These are phyloP conservation scores for Anableps anableps DNA, from an alignment of 2,797 vertebrate species.

Conservation along the genomic window DNA sequence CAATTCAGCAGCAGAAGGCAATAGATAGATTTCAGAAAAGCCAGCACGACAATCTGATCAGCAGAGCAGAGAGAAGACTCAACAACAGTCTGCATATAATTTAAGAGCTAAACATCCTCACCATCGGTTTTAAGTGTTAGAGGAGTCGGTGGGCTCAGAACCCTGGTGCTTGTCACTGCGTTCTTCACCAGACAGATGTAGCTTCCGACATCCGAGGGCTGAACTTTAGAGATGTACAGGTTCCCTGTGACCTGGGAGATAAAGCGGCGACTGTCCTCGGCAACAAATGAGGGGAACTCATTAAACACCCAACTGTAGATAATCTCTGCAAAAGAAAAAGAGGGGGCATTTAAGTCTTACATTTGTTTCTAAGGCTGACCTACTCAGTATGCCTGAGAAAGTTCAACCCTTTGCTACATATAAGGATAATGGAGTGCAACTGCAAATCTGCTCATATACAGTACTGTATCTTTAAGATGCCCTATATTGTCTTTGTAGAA, in stretches of 20 bases:
- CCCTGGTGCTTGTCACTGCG: constrained; percentile 90
- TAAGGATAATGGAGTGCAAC: neutral
- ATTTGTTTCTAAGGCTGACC: neutral
- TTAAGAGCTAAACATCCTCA: constrained; percentile 77
- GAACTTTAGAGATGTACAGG: constrained; percentile 97
- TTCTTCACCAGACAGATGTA: constrained; percentile 98
- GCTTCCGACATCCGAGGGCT: constrained; percentile 95
- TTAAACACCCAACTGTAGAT: constrained; percentile 98
- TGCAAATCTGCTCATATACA: neutral
- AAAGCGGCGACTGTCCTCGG: constrained; percentile 96
- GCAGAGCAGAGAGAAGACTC: constrained; percentile 14
- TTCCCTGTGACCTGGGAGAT: constrained; percentile 97
- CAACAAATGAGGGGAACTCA: constrained; percentile 95
- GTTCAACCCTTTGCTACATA: neutral
- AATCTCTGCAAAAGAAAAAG: constrained; percentile 84
- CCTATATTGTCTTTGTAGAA: neutral
- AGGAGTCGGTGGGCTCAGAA: constrained; percentile 94
- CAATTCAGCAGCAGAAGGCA: constrained; percentile 11
- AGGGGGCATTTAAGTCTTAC: neutral
- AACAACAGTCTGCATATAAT: neutral
- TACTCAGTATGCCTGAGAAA: neutral
- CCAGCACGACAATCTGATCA: constrained; percentile 1
- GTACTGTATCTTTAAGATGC: neutral
- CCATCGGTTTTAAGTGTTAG: constrained; percentile 93
- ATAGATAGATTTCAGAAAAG: constrained; percentile 9